Evolutionary conservation across 2,797 vertebrate genomes (phyloP), one percentile per base, ranked within the genome.

Genomic region (Babyrousa celebensis): DNA sequence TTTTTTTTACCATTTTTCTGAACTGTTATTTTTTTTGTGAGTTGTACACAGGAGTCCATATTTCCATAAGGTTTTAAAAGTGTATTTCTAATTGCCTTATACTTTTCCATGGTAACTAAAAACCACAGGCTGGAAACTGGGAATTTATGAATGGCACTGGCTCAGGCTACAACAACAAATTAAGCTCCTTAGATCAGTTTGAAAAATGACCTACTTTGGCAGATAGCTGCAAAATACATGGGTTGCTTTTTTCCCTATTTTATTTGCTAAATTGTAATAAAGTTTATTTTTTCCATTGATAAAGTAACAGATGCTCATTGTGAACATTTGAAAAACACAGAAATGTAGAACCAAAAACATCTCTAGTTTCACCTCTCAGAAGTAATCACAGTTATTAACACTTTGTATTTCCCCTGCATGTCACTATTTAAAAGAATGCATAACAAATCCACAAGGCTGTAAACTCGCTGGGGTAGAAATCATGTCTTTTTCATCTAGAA

Each of bases 21-120:
- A 85, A 94, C 11, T 96, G 72, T 56, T 71, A 21, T 91, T 93
- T 93, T 93, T 93, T 82, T 91, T 16, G 18, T 32, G 17, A 60
- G 21, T 83, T 8, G 25, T 65, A 23, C 70, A 36, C 21, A 78
- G 16, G 40, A 85, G 52, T 88, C 62, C 18, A 23, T 71, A 65
- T 72, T 88, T 85, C 65, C 58, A 79, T 71, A 77, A 40, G 63
- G 16, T 62, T 78, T 67, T 62, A 79, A 80, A 90, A 40, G 21
- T 91, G 27, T 27, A 84, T 83, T 96, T 87, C 56, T 25, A 92
- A 92, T 87, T 74, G 40, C 17, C 58, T 83, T 63, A 65, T 87
- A 43, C n/a, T 94, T 94, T 63, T 77, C 68, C 85, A 82, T 92
- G 40, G 79, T 78, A 84, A 95, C 77, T 80, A 63, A 80, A 92